A percentile compares a stretch with the other conserved stretches of the same genome.
Evolutionary conservation across 2,113 vertebrate genomes (phyloP).

Genomic region (Caranx ignobilis): DNA sequence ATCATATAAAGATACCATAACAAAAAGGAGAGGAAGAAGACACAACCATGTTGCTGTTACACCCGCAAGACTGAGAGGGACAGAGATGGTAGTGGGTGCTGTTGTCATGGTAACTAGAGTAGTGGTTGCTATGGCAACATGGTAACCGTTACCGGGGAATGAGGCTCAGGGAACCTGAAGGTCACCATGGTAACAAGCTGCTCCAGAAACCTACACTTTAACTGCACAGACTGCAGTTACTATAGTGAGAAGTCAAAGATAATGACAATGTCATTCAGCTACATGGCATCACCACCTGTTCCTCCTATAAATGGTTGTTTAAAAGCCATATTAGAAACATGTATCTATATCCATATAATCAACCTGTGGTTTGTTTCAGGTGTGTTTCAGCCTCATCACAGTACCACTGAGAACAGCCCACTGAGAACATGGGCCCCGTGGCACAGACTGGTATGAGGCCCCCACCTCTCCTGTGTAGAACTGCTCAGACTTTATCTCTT

Average conservation of each 20-base stretch:
- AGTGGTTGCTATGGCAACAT: slow-evolving; percentile 20
- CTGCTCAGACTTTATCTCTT: not conserved
- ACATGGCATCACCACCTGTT: not conserved
- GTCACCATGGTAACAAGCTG: slow-evolving; percentile 1
- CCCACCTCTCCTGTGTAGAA: not conserved
- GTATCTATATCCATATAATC: not conserved
- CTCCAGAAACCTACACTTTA: not conserved
- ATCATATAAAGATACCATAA: slow-evolving; percentile 28
- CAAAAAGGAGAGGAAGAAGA: slow-evolving; percentile 39
- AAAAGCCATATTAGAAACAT: not conserved
- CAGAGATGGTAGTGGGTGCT: not conserved
- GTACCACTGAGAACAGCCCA: no score
- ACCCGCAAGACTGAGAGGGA: not conserved
- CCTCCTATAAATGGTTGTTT: slow-evolving; percentile 11
- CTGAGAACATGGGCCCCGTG: not conserved
- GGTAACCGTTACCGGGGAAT: not conserved
- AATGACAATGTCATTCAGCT: not conserved
- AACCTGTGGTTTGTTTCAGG: not conserved
- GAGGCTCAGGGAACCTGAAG: not conserved
- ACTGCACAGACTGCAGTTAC: not conserved
- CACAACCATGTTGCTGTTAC: slow-evolving; percentile 39
- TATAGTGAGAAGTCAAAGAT: not conserved
- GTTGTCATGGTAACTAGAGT: slow-evolving; percentile 10
- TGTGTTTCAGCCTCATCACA: not conserved
- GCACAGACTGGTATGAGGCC: not conserved